phyloP scores from a whole-genome alignment of 2,113 vertebrate species.

The Axis porcinus region DNA sequence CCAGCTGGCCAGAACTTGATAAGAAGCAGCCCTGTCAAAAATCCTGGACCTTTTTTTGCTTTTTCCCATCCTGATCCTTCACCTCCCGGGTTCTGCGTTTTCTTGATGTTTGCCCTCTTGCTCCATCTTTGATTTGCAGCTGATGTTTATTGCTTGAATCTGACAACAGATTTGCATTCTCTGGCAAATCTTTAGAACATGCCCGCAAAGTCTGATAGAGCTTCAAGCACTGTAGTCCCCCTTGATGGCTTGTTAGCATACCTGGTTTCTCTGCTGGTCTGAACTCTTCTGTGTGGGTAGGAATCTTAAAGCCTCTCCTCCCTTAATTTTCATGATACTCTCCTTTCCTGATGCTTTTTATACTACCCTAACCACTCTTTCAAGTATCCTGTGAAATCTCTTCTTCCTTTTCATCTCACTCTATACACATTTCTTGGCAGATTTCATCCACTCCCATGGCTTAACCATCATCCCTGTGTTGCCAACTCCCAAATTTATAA shows the following conservation, averaged over 20 bases:
- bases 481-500: constrained; percentile 61
- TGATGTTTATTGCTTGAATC: background rate
- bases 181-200: background rate
- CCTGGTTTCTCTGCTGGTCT: background rate
- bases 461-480: constrained; percentile 37
- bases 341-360: constrained; percentile 23
- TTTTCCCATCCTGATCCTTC: background rate
- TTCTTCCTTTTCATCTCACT: constrained; percentile 18
- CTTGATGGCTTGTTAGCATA: background rate
- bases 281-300: background rate
- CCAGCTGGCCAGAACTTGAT: background rate
- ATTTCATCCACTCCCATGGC: constrained; percentile 37
- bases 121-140: background rate
- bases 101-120: constrained; percentile 10
- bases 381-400: constrained; percentile 21
- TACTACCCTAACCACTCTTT: background rate
- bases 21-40: background rate
- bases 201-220: background rate
- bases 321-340: background rate
- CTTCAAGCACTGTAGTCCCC: background rate
- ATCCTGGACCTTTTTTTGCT: background rate
- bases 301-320: background rate
- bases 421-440: constrained; percentile 47
- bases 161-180: constrained; percentile 22
- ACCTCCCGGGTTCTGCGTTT: background rate